Percentiles rank a stretch among this genome's conserved stretches.
Evolutionary conservation across 2,888 invertebrate genomes (phyloP).

Genomic region (Malacosoma neustria): DNA sequence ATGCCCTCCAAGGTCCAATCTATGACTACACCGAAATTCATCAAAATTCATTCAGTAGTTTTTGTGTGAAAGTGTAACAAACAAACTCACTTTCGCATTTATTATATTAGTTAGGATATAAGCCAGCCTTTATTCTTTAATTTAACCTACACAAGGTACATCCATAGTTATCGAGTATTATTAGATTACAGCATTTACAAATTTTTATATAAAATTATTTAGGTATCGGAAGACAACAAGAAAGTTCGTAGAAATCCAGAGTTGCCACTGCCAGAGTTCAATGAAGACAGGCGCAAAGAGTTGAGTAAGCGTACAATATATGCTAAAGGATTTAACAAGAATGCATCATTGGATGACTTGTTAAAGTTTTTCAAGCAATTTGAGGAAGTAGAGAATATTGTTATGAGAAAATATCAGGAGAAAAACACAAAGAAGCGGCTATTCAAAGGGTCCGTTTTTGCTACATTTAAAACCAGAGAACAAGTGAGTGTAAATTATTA

Average conservation of each 20-base stretch:
- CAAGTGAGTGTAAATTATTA: conserved; percentile 50
- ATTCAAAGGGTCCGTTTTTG: conserved; percentile 95
- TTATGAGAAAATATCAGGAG: conserved; percentile 77
- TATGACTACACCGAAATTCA: too few species aligned
- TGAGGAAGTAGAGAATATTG: conserved; percentile 81
- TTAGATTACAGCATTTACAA: too few species aligned
- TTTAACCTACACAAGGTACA: too few species aligned
- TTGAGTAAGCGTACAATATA: conserved; percentile 86
- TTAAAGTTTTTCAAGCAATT: conserved; percentile 82
- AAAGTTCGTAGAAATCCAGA: conserved; percentile 85
- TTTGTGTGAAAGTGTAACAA: too few species aligned
- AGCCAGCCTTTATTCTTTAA: too few species aligned
- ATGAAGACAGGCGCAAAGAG: conserved; percentile 87
- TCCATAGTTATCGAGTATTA: too few species aligned
- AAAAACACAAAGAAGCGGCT: conserved; percentile 76
- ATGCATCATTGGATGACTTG: conserved; percentile 79
- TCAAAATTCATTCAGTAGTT: too few species aligned
- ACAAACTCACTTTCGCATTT: too few species aligned
- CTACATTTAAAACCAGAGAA: conserved; percentile 87
- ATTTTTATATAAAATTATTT: too few species aligned
- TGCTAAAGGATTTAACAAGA: conserved; percentile 89
- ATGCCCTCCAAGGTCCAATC: too few species aligned
- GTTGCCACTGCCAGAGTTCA: conserved; percentile 87
- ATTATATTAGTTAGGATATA: too few species aligned
- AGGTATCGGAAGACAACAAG: conserved; percentile 79